Conservation (phyloP, 64 coral and sea anemone genomes). For the Cladopsammia gracilis region DNA sequence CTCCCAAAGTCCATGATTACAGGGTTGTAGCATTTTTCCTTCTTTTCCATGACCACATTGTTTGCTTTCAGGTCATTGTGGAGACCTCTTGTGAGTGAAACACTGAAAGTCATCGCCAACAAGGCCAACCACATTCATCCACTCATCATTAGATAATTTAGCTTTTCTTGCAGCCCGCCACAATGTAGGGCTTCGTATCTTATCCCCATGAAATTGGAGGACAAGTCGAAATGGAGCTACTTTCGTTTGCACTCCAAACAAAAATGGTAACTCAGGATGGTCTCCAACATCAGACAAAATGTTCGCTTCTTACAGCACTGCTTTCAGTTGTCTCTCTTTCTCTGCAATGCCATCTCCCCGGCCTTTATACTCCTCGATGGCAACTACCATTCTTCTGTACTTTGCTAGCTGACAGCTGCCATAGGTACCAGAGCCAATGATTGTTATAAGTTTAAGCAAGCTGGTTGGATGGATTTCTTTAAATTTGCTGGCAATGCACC, state of each 20-base stretch:
- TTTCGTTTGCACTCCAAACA: slow-evolving; percentile 24
- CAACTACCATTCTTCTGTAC: slow-evolving; percentile 30
- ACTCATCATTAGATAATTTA: background rate
- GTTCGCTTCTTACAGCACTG: background rate
- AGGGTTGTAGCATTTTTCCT: background rate
- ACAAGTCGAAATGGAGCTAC: background rate
- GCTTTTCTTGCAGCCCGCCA: background rate
- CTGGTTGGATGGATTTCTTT: background rate
- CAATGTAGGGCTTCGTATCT: background rate
- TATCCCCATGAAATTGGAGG: slow-evolving; percentile 5
- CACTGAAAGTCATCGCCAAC: background rate
- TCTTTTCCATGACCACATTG: background rate
- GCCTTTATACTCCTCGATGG: slow-evolving; percentile 6
- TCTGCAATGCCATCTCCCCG: background rate
- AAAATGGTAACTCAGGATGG: slow-evolving; percentile 6
- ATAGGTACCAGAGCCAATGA: slow-evolving; percentile 44
- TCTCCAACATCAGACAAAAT: background rate
- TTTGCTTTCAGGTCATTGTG: background rate
- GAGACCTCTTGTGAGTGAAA: background rate
- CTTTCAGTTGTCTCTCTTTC: slow-evolving; percentile 14
- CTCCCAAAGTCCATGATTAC: too few relatives aligned
- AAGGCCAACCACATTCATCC: background rate
- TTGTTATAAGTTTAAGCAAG: background rate
- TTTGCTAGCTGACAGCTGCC: slow-evolving; percentile 28
- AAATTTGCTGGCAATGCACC: too few relatives aligned